Conservation (phyloP, 2,797 vertebrate genomes). For the Parauchenoglanis punctatus region DNA sequence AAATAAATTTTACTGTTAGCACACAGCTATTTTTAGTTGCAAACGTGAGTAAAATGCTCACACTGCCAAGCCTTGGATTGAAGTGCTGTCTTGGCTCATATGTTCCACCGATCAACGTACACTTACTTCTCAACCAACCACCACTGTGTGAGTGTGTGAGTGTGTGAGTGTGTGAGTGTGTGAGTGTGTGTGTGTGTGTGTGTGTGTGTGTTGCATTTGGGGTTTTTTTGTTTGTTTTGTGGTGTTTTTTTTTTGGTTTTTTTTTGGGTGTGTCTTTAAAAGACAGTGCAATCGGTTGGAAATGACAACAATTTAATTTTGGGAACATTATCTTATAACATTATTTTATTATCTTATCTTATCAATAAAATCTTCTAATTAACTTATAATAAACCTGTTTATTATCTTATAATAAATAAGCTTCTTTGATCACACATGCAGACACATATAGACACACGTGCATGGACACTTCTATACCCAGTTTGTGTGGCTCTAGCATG, state of each 20-base stretch:
- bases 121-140: no score
- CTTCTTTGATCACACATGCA: constrained; percentile 14
- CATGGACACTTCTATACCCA: constrained; percentile 25
- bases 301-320: constrained; percentile 56
- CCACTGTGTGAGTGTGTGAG: background rate
- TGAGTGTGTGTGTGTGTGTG: background rate
- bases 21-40: no score
- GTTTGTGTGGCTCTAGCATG: constrained; percentile 14
- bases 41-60: no score
- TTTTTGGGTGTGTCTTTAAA: background rate
- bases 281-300: constrained; percentile 38
- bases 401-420: constrained; percentile 35
- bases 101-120: no score
- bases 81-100: no score
- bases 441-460: constrained; percentile 9
- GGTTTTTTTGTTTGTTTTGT: background rate
- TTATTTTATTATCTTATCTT: no score
- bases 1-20: no score
- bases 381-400: no score
- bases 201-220: background rate
- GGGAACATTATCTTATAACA: constrained; percentile 57
- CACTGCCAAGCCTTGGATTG: no score
- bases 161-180: no score
- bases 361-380: no score
- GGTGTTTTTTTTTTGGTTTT: background rate